Evolutionary conservation across 1,140 invertebrate genomes (phyloP).

Genomic region (Musca domestica): DNA sequence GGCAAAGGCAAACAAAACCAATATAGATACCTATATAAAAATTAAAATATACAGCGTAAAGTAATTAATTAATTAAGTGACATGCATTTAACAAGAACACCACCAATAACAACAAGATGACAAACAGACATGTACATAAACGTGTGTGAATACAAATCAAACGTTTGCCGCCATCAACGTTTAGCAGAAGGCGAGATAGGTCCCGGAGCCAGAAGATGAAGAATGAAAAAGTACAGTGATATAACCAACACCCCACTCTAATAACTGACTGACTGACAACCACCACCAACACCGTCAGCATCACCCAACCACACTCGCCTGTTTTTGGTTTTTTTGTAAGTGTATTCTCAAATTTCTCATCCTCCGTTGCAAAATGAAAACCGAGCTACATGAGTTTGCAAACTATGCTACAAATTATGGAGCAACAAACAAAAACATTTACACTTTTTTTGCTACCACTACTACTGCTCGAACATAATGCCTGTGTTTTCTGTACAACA

Average conservation of each 20-base stretch:
- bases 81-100: conserved; percentile 5
- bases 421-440: conserved; percentile 27
- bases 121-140: background rate
- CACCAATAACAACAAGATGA: background rate
- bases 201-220: background rate
- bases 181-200: conserved; percentile 1
- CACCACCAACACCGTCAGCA: conserved; percentile 8
- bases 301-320: background rate
- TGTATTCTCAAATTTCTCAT: too few species aligned
- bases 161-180: background rate
- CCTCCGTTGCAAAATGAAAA: too few species aligned
- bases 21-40: too few species aligned
- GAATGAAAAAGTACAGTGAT: background rate
- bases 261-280: background rate
- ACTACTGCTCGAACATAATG: background rate
- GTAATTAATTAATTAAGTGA: conserved; percentile 17
- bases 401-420: conserved; percentile 29
- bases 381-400: conserved; percentile 26
- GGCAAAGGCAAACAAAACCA: too few species aligned
- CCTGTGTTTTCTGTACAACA: conserved; percentile 17
- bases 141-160: too few species aligned
- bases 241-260: background rate
- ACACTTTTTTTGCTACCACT: background rate
- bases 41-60: background rate
- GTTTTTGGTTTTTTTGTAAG: too few species aligned